These are phyloP conservation scores for Nasonia oneida DNA, from an alignment of 2,888 invertebrate genomes.

Conservation along the genomic window DNA sequence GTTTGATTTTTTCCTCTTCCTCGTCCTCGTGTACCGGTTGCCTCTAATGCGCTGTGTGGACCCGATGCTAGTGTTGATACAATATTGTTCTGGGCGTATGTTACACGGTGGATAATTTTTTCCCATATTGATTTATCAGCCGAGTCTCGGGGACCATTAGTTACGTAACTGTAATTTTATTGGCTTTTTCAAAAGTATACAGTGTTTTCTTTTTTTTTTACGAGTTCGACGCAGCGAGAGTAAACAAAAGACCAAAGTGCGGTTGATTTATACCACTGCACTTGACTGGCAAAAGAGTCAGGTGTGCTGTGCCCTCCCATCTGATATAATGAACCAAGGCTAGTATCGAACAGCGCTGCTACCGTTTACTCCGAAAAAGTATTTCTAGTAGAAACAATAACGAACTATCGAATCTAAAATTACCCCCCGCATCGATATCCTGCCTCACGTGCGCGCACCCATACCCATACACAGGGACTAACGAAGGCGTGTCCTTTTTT, in stretches of 20 bases:
- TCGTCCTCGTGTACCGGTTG: not conserved
- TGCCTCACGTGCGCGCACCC: not conserved
- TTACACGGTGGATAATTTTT: not conserved
- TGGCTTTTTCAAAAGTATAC: not conserved
- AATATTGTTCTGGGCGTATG: not conserved
- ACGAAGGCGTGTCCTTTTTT: conserved; percentile 43
- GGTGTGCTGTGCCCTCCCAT: not conserved
- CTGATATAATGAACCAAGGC: not conserved
- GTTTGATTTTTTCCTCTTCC: not conserved
- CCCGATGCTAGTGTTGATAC: not conserved
- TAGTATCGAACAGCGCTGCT: not conserved
- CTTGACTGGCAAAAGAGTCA: not conserved
- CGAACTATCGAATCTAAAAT: not conserved
- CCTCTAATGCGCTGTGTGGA: not conserved
- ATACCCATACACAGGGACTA: not conserved
- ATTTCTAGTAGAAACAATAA: not conserved
- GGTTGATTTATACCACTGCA: not conserved
- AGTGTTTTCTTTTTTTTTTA: not conserved
- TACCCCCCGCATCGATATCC: not conserved
- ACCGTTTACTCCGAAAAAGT: not conserved
- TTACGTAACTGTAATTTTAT: not conserved
- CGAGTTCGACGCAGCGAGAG: not conserved
- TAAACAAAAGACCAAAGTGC: not conserved
- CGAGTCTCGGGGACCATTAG: not conserved
- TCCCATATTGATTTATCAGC: not conserved